phyloP scores from a whole-genome alignment of 1,140 invertebrate species.

The Zaprionus ornatus region DNA sequence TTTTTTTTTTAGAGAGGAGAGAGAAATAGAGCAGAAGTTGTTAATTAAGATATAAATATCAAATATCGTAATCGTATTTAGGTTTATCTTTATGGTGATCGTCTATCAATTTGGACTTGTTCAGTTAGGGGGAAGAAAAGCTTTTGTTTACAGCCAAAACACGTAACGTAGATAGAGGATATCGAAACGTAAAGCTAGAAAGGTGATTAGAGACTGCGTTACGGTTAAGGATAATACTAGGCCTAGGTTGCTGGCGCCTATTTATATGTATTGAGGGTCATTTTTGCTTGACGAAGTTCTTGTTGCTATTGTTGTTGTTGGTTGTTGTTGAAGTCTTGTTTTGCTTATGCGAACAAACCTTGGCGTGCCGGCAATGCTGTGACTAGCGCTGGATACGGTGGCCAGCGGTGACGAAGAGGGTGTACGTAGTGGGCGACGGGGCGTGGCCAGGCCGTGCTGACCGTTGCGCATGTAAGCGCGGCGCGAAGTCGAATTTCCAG shows the following conservation, averaged over 20 bases:
- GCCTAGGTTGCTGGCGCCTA: conserved; percentile 15
- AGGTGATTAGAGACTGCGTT: not conserved
- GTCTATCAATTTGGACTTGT: not conserved
- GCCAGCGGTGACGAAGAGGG: conserved; percentile 79
- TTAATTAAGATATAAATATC: conserved; percentile 51
- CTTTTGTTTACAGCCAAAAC: conserved; percentile 25
- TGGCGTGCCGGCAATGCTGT: conserved; percentile 67
- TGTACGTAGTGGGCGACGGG: conserved; percentile 77
- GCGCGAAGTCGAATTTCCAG: conserved; percentile 43
- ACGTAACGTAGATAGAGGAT: conserved; percentile 5
- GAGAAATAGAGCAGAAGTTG: conserved; percentile 70
- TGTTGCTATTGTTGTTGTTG: conserved; percentile 5
- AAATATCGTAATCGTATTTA: conserved; percentile 1
- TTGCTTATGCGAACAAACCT: conserved; percentile 75
- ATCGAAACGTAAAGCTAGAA: conserved; percentile 8
- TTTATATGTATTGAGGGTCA: not conserved
- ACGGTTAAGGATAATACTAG: conserved; percentile 1
- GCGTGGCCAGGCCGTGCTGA: conserved; percentile 56
- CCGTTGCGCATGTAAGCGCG: conserved; percentile 60
- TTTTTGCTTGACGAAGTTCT: not conserved
- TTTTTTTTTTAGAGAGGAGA: conserved; percentile 61
- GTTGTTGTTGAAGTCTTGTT: conserved; percentile 41
- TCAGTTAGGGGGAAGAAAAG: conserved; percentile 1
- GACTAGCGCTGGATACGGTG: conserved; percentile 71
- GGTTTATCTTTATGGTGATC: conserved; percentile 15